Conservation (phyloP, 2,113 vertebrate species). For the Calyptomena viridis region DNA sequence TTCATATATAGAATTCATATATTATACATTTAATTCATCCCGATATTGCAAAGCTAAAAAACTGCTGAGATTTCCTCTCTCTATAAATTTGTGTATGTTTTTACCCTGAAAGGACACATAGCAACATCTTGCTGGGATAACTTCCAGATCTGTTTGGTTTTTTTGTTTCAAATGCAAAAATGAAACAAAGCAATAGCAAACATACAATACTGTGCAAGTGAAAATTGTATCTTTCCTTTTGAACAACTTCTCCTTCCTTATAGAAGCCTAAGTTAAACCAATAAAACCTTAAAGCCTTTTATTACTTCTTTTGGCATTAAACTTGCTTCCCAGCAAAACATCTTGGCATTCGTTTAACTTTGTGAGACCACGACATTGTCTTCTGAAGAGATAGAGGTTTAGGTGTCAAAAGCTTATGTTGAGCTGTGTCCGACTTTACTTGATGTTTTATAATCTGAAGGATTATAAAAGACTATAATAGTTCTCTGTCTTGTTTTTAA, state of each 20-base stretch:
- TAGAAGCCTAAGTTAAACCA: neutral
- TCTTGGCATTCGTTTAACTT: neutral
- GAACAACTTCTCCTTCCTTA: neutral
- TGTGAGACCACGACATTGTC: neutral
- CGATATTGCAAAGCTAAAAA: slow-evolving; percentile 14
- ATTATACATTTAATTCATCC: slow-evolving; percentile 15
- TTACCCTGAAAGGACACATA: neutral
- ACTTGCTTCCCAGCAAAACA: neutral
- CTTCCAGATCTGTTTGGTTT: neutral
- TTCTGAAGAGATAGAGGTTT: neutral
- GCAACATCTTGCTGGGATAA: neutral
- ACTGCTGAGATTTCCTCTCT: slow-evolving; percentile 30
- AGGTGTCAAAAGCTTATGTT: neutral
- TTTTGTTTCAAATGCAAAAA: neutral
- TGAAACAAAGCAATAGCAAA: neutral
- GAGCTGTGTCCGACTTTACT: neutral
- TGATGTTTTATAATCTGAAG: neutral
- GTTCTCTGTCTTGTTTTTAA: neutral
- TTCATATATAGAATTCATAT: no score
- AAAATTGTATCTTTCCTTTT: neutral
- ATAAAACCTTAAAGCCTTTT: neutral
- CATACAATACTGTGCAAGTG: neutral
- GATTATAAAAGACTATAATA: neutral
- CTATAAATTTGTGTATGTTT: neutral
- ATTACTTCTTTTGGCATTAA: neutral